Evolutionary conservation across 2,113 vertebrate species (phyloP).

Genomic region (Ivindomyrus marchei): DNA sequence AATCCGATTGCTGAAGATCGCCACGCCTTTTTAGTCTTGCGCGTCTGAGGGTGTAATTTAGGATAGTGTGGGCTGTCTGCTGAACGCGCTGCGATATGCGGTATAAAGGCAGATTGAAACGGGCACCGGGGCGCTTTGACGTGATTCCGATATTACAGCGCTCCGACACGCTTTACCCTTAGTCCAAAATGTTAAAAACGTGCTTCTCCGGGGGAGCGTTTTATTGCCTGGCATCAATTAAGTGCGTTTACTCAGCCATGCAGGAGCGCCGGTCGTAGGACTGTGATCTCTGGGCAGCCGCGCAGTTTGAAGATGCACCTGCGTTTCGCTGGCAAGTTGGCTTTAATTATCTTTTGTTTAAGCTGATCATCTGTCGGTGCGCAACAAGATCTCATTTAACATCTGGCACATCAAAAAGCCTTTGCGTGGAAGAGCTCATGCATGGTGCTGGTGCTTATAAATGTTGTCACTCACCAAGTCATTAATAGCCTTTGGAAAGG

Average conservation of each 20-base stretch:
- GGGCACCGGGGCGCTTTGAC: neutral
- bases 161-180: neutral
- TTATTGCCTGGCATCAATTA: slow-evolving; percentile 13
- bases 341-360: slow-evolving; percentile 7
- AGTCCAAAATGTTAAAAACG: neutral
- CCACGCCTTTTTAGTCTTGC: neutral
- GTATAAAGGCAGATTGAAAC: neutral
- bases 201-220: neutral
- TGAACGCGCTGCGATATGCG: neutral
- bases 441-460: neutral
- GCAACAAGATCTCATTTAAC: neutral
- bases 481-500: neutral
- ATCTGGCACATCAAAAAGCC: neutral
- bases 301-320: slow-evolving; percentile 21
- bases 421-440: neutral
- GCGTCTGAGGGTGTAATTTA: neutral
- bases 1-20: neutral
- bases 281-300: neutral
- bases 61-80: neutral
- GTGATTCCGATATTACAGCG: neutral
- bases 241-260: slow-evolving; percentile 18
- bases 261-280: neutral
- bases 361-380: neutral
- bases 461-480: neutral
- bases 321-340: neutral